Percentiles rank a stretch among this genome's conserved stretches.
Evolutionary conservation across 2,888 invertebrate species (phyloP).

Genomic region (Matsumyia berberina): DNA sequence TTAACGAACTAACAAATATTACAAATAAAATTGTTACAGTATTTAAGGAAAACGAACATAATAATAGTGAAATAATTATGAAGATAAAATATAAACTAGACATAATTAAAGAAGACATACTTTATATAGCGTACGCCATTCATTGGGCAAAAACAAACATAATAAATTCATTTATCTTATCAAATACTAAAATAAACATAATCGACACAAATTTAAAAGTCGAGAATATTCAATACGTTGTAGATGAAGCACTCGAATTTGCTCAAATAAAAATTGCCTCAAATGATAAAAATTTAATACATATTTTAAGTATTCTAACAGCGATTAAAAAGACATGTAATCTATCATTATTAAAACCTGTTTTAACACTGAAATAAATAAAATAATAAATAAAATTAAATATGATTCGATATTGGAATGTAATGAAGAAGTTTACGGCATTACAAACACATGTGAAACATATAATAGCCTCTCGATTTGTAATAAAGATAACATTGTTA

Average conservation of each 20-base stretch:
- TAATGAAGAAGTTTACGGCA: neutral
- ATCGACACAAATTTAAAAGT: conserved; percentile 58
- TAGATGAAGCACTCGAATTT: conserved; percentile 76
- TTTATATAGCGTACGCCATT: conserved; percentile 67
- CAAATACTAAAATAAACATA: conserved; percentile 68
- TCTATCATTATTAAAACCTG: conserved; percentile 59
- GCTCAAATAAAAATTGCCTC: too few relatives aligned
- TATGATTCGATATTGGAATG: neutral
- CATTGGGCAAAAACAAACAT: conserved; percentile 66
- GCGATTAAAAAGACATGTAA: conserved; percentile 60
- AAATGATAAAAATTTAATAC: conserved; percentile 57
- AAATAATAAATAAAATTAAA: conserved; percentile 1
- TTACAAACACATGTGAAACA: neutral
- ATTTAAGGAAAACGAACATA: conserved; percentile 31
- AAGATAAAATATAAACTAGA: conserved; percentile 60
- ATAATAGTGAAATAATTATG: conserved; percentile 40
- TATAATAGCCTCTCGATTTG: neutral
- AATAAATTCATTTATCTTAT: conserved; percentile 70
- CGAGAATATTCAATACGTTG: conserved; percentile 63
- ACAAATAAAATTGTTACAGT: conserved; percentile 42
- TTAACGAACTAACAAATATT: conserved; percentile 53
- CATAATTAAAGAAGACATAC: conserved; percentile 67
- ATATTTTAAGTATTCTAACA: conserved; percentile 72
- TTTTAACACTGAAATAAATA: conserved; percentile 53
- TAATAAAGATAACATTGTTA: neutral